Evolutionary conservation across 2,888 invertebrate species (phyloP).

Genomic region (Pachycephus smyrnensis): DNA sequence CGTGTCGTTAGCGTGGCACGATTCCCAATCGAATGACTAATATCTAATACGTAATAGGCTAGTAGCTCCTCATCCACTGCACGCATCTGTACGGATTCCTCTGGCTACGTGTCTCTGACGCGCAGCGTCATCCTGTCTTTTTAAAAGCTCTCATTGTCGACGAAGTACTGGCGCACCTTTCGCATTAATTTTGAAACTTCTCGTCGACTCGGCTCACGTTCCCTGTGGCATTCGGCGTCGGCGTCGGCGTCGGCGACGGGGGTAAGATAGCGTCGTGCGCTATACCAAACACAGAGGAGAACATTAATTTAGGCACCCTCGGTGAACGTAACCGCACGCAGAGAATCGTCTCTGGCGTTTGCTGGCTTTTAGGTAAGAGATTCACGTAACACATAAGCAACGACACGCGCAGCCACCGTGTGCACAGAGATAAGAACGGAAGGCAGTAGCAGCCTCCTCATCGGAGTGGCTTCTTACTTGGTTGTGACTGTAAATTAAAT

Average conservation of each 20-base stretch:
- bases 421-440: constrained; percentile 62
- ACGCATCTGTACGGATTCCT: constrained; percentile 1
- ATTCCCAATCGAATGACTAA: background rate
- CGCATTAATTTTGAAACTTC: constrained; percentile 52
- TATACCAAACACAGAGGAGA: constrained; percentile 49
- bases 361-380: constrained; percentile 60
- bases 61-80: background rate
- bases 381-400: constrained; percentile 67
- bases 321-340: constrained; percentile 33
- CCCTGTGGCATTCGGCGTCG: constrained; percentile 38
- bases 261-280: constrained; percentile 50
- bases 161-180: too few relatives aligned
- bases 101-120: too few relatives aligned
- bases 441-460: too few relatives aligned
- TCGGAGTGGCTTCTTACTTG: constrained; percentile 57
- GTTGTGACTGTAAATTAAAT: constrained; percentile 53
- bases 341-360: constrained; percentile 37
- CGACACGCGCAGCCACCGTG: constrained; percentile 61
- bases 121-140: too few relatives aligned
- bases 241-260: constrained; percentile 34
- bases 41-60: background rate
- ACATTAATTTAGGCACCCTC: constrained; percentile 51
- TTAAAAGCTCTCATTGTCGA: too few relatives aligned
- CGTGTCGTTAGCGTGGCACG: constrained; percentile 39
- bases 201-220: constrained; percentile 61